A percentile compares a stretch with the other conserved stretches of the same genome.
These are phyloP conservation scores for Cinclus cinclus DNA, from an alignment of 2,113 vertebrate species.

Conservation along the genomic window DNA sequence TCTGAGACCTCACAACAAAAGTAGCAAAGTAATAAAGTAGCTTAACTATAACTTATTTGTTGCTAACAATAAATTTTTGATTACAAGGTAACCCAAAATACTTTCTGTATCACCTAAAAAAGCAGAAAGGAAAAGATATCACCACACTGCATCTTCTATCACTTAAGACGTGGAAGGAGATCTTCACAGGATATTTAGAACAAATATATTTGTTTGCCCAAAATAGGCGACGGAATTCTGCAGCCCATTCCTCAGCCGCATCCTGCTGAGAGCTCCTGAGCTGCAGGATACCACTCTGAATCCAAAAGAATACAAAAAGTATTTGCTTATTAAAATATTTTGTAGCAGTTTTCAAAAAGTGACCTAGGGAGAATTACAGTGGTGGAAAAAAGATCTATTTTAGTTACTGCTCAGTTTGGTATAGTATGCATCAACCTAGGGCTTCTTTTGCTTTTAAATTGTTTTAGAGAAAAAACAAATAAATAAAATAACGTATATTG, in stretches of 20 bases:
- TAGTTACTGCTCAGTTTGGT: slow-evolving; percentile 2
- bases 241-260: not conserved
- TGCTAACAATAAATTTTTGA: not conserved
- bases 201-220: slow-evolving; percentile 33
- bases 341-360: slow-evolving; percentile 8
- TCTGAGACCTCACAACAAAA: not conserved
- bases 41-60: not conserved
- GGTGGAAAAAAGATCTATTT: not conserved
- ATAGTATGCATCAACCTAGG: not conserved
- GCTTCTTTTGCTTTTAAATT: not conserved
- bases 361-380: not conserved
- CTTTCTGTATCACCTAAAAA: not conserved
- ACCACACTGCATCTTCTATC: not conserved
- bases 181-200: not conserved
- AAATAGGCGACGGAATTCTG: slow-evolving; percentile 7
- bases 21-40: not conserved
- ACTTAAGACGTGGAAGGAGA: not conserved
- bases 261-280: not conserved
- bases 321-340: slow-evolving; percentile 44
- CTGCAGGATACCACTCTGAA: not conserved
- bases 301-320: slow-evolving; percentile 24
- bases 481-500: not conserved
- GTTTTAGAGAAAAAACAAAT: not conserved
- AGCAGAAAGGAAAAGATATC: not conserved
- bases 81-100: not conserved